Evolutionary conservation across 2,797 vertebrate species (phyloP), one percentile per base, ranked within the genome.

Genomic region (Anguilla marmorata): DNA sequence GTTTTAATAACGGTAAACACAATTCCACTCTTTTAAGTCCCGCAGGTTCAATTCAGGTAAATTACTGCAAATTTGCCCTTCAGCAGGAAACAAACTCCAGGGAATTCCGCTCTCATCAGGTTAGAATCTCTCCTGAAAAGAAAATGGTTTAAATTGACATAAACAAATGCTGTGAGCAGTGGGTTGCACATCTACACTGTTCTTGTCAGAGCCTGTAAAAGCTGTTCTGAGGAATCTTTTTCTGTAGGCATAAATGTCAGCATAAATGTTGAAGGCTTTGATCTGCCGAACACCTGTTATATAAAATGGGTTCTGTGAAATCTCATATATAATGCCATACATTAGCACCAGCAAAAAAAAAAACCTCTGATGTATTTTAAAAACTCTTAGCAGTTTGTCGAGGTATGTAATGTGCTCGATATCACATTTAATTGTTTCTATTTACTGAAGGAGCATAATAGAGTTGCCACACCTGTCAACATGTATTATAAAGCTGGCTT

Each of bases 1-100:
- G 93, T 95, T 95, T 95, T 96, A 96, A 95, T 95, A 95, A 95
- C 91, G 93, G 94, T 94, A 95, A 95, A 95, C 94, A 94, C 92
- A 93, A 94, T 94, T 94, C 95, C 94, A 95, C 94, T 95, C 94
- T 95, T 94, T 92, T 90, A 33, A 91, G 90, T 94, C 95, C 94
- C 95, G 91, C 92, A 91, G 94, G 94, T 95, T 95, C 94, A 93
- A 93, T 95, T 93, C 94, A 95, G 94, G 95, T 96, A 95, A 96
- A 95, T 95, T 94, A 94, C 93, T 94, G 91, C 91, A 92, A 94
- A 95, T 95, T 93, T 93, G 93, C 93, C 93, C 93, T 95, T 94
- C 93, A 94, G 91, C 91, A 92, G 90, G 84, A 91, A 85, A 87
- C 11, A 11, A 60, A 90, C 92, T 91, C 90, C 56, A 88, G 94